Evolutionary conservation across 1,140 invertebrate genomes (phyloP).

Genomic region (Acyrthosiphon pisum): DNA sequence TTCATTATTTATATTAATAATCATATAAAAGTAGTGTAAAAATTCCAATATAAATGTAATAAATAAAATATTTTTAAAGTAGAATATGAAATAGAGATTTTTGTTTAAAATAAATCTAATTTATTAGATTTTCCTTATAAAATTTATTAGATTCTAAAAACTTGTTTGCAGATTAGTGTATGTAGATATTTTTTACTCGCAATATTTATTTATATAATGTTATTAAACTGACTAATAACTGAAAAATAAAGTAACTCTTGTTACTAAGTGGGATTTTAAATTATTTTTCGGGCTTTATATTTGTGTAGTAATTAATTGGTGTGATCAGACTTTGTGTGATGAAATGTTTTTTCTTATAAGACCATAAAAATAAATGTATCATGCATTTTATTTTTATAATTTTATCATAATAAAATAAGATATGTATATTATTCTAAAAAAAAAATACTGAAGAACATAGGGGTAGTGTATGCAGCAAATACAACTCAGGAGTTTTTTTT

Average conservation of each 20-base stretch:
- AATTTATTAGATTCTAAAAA: not conserved
- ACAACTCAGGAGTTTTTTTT: not conserved
- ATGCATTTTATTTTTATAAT: not conserved
- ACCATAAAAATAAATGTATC: not conserved
- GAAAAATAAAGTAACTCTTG: not conserved
- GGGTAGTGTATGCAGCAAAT: not conserved
- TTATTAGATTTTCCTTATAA: not conserved
- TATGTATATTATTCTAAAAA: not conserved
- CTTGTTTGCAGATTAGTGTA: not conserved
- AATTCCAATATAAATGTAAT: not conserved
- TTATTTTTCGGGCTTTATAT: not conserved
- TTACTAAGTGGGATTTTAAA: not conserved
- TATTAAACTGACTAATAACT: not conserved
- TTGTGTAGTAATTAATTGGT: not conserved
- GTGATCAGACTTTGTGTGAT: not conserved
- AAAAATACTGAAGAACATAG: not conserved
- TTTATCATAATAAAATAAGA: not conserved
- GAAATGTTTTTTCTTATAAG: not conserved
- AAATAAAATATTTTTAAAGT: not conserved
- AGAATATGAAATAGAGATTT: not conserved
- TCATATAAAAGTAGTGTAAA: not conserved
- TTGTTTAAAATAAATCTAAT: not conserved
- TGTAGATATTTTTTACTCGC: not conserved
- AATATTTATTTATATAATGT: not conserved
- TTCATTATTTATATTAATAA: not conserved